phyloP scores from a whole-genome alignment of 2,797 vertebrate genomes.

The Clamator glandarius region DNA sequence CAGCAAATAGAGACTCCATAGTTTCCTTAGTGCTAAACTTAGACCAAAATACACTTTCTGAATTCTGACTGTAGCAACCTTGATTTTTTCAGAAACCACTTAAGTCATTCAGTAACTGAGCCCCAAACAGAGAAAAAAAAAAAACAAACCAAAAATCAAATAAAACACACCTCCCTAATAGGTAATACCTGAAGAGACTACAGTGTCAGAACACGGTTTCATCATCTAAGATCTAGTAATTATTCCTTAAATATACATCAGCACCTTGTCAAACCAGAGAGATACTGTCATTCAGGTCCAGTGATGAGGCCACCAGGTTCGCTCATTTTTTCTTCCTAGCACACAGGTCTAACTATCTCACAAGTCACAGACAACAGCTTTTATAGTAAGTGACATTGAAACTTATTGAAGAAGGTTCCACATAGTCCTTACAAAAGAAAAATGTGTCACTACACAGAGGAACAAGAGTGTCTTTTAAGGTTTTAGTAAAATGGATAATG shows the following conservation, averaged over 20 bases:
- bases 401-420: neutral
- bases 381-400: neutral
- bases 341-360: neutral
- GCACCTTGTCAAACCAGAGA: neutral
- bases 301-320: neutral
- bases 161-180: neutral
- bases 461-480: neutral
- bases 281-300: neutral
- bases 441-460: neutral
- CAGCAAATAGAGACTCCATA: neutral
- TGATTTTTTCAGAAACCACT: neutral
- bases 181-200: neutral
- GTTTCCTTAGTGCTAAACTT: neutral
- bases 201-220: neutral
- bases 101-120: neutral
- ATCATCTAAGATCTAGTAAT: neutral
- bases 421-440: neutral
- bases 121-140: neutral
- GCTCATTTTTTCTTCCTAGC: neutral
- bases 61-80: neutral
- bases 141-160: neutral
- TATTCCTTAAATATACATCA: neutral
- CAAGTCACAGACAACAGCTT: neutral
- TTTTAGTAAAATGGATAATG: neutral
- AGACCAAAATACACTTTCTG: neutral